Percentiles rank a stretch among this genome's conserved stretches.
Evolutionary conservation across 2,888 invertebrate genomes (phyloP).

Genomic region (Euclidia mi): DNA sequence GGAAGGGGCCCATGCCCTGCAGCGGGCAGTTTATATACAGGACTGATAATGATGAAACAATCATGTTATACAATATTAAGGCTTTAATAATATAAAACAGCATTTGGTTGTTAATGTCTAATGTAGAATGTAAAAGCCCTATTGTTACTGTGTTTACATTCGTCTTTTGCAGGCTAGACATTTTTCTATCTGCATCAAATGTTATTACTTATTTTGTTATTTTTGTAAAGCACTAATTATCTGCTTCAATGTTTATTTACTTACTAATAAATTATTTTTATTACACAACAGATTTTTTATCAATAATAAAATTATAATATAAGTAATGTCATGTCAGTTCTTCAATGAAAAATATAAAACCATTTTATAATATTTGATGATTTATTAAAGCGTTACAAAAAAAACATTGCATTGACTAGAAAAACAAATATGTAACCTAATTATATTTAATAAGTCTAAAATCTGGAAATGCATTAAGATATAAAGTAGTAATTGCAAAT

Average conservation of each 20-base stretch:
- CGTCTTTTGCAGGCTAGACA: no score
- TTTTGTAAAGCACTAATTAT: constrained; percentile 34
- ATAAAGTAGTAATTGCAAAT: constrained; percentile 37
- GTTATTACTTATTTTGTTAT: constrained; percentile 37
- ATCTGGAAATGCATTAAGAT: constrained; percentile 64
- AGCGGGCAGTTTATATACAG: no score
- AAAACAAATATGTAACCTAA: constrained; percentile 75
- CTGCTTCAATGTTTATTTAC: constrained; percentile 25
- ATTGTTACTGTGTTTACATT: no score
- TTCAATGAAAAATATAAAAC: constrained; percentile 25
- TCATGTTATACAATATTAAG: no score
- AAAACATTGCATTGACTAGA: constrained; percentile 87
- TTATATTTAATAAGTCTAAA: constrained; percentile 61
- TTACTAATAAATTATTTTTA: constrained; percentile 38
- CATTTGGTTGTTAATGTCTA: no score
- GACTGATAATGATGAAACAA: no score
- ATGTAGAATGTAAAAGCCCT: no score
- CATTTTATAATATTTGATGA: constrained; percentile 62
- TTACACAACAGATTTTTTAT: constrained; percentile 4
- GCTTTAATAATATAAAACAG: no score
- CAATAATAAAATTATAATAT: background rate
- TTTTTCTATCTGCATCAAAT: constrained; percentile 8
- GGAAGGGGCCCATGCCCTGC: no score
- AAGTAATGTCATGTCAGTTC: no score
- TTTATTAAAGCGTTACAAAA: constrained; percentile 87